Evolutionary conservation across 2,888 invertebrate genomes (phyloP).

Genomic region (Neoascia interrupta): DNA sequence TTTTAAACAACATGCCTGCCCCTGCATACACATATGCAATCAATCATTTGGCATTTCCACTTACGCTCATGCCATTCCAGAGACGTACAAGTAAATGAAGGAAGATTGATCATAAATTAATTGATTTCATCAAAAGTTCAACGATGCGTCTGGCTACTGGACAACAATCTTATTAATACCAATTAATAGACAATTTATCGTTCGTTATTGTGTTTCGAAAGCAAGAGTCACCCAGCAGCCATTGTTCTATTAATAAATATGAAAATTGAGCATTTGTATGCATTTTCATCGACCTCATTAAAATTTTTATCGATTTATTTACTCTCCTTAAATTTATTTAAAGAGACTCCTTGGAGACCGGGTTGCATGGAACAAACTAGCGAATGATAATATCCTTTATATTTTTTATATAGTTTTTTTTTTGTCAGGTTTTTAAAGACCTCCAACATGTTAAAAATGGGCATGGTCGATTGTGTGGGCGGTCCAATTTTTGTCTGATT

Average conservation of each 20-base stretch:
- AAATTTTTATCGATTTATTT: too few relatives aligned
- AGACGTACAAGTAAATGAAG: background rate
- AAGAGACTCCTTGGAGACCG: too few relatives aligned
- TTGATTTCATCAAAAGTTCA: conserved; percentile 54
- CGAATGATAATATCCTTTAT: too few relatives aligned
- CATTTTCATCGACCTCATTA: conserved; percentile 24
- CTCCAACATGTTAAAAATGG: too few relatives aligned
- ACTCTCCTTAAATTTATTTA: too few relatives aligned
- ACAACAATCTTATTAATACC: conserved; percentile 53
- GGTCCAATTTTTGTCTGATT: too few relatives aligned
- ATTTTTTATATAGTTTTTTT: too few relatives aligned
- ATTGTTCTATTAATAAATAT: conserved; percentile 1
- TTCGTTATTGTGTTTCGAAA: conserved; percentile 3
- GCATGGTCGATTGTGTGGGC: too few relatives aligned
- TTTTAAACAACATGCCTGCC: background rate
- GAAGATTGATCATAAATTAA: conserved; percentile 58
- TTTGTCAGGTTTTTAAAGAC: too few relatives aligned
- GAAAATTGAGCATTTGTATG: conserved; percentile 38
- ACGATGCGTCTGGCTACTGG: conserved; percentile 55
- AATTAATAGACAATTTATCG: conserved; percentile 48
- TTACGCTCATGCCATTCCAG: conserved; percentile 3
- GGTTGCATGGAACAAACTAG: too few relatives aligned
- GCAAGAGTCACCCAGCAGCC: background rate
- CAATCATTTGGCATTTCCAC: conserved; percentile 33
- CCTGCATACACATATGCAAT: conserved; percentile 11